Percentiles rank a stretch among this genome's conserved stretches.
Evolutionary conservation across 1,140 invertebrate genomes (phyloP).

Genomic region (Goniozus legneri): DNA sequence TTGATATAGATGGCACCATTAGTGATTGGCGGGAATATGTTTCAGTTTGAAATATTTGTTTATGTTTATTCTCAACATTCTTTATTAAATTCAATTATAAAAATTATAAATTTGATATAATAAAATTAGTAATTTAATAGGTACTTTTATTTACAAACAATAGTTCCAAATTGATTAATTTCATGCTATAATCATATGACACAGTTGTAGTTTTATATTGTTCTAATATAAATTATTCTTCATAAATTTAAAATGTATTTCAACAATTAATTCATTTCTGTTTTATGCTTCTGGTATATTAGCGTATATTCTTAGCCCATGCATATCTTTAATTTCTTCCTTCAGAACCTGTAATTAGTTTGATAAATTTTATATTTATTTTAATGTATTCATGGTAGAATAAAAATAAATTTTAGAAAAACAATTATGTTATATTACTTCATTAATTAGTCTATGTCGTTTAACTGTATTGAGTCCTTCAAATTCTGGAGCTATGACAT

Average conservation of each 20-base stretch:
- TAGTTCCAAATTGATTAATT: not conserved
- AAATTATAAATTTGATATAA: slow-evolving; percentile 7
- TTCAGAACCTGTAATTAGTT: slow-evolving; percentile 60
- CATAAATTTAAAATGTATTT: slow-evolving; percentile 4
- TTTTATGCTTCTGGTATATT: slow-evolving; percentile 41
- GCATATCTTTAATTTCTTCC: slow-evolving; percentile 79
- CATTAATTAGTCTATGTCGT: slow-evolving; percentile 77
- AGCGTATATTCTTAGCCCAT: slow-evolving; percentile 76
- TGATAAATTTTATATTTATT: slow-evolving; percentile 1
- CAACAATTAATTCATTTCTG: too few relatives aligned
- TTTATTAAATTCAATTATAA: too few relatives aligned
- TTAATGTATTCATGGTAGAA: too few relatives aligned
- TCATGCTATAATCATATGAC: slow-evolving; percentile 1
- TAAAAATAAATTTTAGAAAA: too few relatives aligned
- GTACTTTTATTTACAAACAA: not conserved
- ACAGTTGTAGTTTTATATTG: not conserved
- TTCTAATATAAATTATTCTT: not conserved
- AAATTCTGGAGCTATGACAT: slow-evolving; percentile 73
- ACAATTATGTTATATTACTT: too few relatives aligned
- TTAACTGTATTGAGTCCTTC: slow-evolving; percentile 72
- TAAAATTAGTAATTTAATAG: not conserved
- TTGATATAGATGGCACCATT: too few relatives aligned
- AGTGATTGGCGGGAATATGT: too few relatives aligned
- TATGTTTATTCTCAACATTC: too few relatives aligned
- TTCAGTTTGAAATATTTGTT: too few relatives aligned